Percentiles rank a stretch among this genome's conserved stretches.
Conservation (phyloP, 1,140 invertebrate species). For the Drosophila ambigua region DNA sequence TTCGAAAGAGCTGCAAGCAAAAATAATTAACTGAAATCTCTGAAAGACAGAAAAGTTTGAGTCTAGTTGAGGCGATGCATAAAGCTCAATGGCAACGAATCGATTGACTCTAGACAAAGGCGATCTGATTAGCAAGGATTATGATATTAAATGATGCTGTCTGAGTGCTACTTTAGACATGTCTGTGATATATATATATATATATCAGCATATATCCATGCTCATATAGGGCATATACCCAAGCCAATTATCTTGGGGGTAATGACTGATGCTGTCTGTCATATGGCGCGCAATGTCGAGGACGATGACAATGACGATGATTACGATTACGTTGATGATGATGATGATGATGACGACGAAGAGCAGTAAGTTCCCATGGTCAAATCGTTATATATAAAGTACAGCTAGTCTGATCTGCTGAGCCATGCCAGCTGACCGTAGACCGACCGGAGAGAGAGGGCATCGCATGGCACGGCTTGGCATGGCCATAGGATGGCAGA, state of each 20-base stretch:
- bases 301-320: conserved; percentile 40
- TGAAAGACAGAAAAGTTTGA: too few species aligned
- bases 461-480: background rate
- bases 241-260: conserved; percentile 47
- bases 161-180: too few species aligned
- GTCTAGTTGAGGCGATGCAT: too few species aligned
- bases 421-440: conserved; percentile 47
- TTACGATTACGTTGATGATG: conserved; percentile 7
- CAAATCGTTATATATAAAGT: conserved; percentile 66
- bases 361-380: conserved; percentile 51
- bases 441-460: conserved; percentile 14
- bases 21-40: too few species aligned
- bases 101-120: too few species aligned
- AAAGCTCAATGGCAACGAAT: too few species aligned
- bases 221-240: conserved; percentile 2
- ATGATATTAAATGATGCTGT: too few species aligned
- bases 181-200: background rate
- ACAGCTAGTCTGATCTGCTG: conserved; percentile 73
- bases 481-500: conserved; percentile 45
- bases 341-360: conserved; percentile 5
- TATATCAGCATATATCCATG: too few species aligned
- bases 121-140: too few species aligned
- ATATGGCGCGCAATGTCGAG: conserved; percentile 28
- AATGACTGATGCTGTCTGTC: conserved; percentile 46
- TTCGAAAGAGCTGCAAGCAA: too few species aligned